Base-by-base conservation (phyloP, 2,113 vertebrate species). In the Oryzias javanicus region DNA sequence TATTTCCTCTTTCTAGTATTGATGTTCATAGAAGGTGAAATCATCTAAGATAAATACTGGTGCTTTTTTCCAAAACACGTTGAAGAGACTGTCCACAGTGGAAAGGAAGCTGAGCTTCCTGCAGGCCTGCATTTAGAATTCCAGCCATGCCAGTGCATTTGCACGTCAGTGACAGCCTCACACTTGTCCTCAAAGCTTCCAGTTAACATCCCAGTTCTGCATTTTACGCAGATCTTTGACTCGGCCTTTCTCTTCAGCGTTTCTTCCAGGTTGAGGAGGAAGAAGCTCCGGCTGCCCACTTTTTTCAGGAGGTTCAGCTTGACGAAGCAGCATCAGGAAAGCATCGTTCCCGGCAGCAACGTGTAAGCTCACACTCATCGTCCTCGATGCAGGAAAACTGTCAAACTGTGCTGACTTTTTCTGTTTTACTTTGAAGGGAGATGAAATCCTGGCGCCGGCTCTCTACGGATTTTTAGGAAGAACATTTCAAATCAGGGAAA, bases 371-470 rank as follows among this genome's bases (percentile, higher is more conserved):
- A 27, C 8, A 29, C 27, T 60, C 25, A 25, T 17, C n/a, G 24
- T 0, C 16, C 1, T 48, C 14, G 0, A 0, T 7, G 42, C 0
- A 6, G 24, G 27, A 17, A 10, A 7, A 42, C 6, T 18, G 15
- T 15, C 2, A 57, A 12, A 51, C 17, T 17, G 16, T 19, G 6
- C n/a, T 49, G 5, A 70, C 52, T 63, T 42, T 29, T 72, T 50
- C 0, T 58, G 8, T 49, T 3, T n/a, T n/a, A 42, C 57, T 57
- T 35, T 40, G 15, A 80, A 92, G 91, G 71, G 84, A 87, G 62
- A 89, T 88, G 50, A 91, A 86, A 78, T 90, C 86, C 1, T 92
- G 91, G 90, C 86, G 90, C 62, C 73, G 81, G 24, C 81, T 91
- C 27, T 60, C 82, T 14, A 25, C 80, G 10, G 89, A 82, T 0